phyloP scores from a whole-genome alignment of 2,113 vertebrate species.

The Xenotilapia longispinis region DNA sequence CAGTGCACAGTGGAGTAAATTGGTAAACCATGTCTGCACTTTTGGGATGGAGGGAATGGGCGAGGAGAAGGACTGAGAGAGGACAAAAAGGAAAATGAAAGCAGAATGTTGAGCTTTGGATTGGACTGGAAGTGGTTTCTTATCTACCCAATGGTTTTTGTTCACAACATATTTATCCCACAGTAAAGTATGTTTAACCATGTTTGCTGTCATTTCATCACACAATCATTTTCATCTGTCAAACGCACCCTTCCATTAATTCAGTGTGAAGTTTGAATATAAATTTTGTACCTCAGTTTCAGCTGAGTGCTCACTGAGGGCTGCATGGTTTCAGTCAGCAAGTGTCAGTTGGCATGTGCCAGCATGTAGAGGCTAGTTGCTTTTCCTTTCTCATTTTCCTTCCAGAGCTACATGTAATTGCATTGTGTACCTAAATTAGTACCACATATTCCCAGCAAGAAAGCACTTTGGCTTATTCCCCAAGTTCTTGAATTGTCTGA shows the following conservation, averaged over 20 bases:
- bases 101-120: not conserved
- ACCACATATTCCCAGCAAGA: not conserved
- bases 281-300: not conserved
- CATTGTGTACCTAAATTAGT: not conserved
- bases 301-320: not conserved
- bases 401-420: not conserved
- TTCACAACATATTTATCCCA: not conserved
- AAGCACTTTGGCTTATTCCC: not conserved
- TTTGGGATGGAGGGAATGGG: not conserved
- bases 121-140: not conserved
- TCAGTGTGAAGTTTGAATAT: not conserved
- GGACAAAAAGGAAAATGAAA: not conserved
- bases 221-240: not conserved
- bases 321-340: not conserved
- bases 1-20: constrained; percentile 10
- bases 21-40: not conserved
- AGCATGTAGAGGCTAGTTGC: not conserved
- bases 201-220: not conserved
- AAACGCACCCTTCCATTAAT: not conserved
- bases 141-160: not conserved
- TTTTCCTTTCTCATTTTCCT: not conserved
- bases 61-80: not conserved
- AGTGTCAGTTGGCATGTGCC: not conserved
- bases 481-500: not conserved
- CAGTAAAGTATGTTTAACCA: not conserved